Evolutionary conservation across 2,888 invertebrate species (phyloP).

Genomic region (Oligia latruncula): DNA sequence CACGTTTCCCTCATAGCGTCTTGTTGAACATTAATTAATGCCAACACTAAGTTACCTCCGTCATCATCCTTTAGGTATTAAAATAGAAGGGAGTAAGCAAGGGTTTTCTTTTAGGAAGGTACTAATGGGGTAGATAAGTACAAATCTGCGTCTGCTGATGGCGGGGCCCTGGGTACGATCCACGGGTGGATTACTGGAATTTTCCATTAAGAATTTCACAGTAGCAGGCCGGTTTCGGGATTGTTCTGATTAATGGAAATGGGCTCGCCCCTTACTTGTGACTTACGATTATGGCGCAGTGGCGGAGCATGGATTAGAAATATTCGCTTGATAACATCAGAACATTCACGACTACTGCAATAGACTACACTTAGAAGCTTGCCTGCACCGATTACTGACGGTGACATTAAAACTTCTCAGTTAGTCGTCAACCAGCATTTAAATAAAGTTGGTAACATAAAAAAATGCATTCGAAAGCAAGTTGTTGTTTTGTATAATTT

Average conservation of each 20-base stretch:
- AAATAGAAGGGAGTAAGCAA: background rate
- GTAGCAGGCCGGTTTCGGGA: too few species aligned
- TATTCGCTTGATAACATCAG: background rate
- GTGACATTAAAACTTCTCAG: constrained; percentile 14
- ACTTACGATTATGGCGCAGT: background rate
- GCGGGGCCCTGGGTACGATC: background rate
- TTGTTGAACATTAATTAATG: constrained; percentile 45
- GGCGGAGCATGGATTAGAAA: background rate
- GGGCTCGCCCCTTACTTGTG: background rate
- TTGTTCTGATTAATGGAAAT: background rate
- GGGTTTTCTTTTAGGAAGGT: too few species aligned
- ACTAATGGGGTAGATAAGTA: background rate
- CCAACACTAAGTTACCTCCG: constrained; percentile 24
- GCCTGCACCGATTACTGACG: background rate
- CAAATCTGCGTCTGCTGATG: background rate
- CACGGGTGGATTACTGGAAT: background rate
- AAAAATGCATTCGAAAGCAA: background rate
- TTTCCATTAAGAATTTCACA: background rate
- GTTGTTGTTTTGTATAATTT: background rate
- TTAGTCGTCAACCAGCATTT: background rate
- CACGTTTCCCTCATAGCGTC: constrained; percentile 20
- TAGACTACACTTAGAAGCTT: too few species aligned
- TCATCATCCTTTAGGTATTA: background rate
- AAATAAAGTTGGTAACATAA: background rate
- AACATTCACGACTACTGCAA: background rate